These are phyloP conservation scores for Drosophila sordidula DNA, from an alignment of 2,888 invertebrate genomes.

Conservation along the genomic window DNA sequence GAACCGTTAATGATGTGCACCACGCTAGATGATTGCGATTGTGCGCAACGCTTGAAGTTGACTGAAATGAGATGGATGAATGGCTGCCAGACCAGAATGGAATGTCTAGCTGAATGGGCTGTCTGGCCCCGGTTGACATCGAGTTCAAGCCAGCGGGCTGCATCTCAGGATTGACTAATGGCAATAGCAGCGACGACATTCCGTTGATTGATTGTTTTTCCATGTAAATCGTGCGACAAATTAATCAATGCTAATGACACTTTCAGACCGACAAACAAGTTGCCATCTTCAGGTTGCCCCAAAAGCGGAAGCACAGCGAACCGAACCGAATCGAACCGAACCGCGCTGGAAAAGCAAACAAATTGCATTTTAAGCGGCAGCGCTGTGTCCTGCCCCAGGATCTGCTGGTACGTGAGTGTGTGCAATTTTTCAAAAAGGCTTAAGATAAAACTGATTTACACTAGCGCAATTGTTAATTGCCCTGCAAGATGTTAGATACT, in stretches of 20 bases:
- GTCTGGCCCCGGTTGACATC: slow-evolving; percentile 55
- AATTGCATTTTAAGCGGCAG: slow-evolving; percentile 76
- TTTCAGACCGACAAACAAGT: slow-evolving; percentile 65
- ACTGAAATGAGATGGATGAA: slow-evolving; percentile 55
- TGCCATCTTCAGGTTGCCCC: slow-evolving; percentile 58
- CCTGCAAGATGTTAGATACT: slow-evolving; percentile 32
- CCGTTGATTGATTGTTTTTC: slow-evolving; percentile 82
- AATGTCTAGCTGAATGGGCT: slow-evolving; percentile 29
- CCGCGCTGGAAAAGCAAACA: slow-evolving; percentile 44
- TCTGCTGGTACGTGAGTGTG: slow-evolving; percentile 44
- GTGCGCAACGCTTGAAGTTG: slow-evolving; percentile 40
- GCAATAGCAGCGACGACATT: slow-evolving; percentile 49
- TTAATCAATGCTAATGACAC: slow-evolving; percentile 86
- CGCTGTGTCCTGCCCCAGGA: slow-evolving; percentile 31
- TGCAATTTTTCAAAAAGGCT: slow-evolving; percentile 70
- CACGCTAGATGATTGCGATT: slow-evolving; percentile 71
- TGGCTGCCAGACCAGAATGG: slow-evolving; percentile 23
- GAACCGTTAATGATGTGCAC: slow-evolving; percentile 76
- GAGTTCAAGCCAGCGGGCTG: slow-evolving; percentile 73
- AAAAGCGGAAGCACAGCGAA: slow-evolving; percentile 22
- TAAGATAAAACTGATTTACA: slow-evolving; percentile 75
- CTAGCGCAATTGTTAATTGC: slow-evolving; percentile 68
- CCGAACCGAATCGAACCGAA: slow-evolving; percentile 33
- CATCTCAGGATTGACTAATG: slow-evolving; percentile 78
- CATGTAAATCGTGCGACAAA: slow-evolving; percentile 82